Conservation (phyloP, 2,797 vertebrate genomes). For the Lacerta viridis region DNA sequence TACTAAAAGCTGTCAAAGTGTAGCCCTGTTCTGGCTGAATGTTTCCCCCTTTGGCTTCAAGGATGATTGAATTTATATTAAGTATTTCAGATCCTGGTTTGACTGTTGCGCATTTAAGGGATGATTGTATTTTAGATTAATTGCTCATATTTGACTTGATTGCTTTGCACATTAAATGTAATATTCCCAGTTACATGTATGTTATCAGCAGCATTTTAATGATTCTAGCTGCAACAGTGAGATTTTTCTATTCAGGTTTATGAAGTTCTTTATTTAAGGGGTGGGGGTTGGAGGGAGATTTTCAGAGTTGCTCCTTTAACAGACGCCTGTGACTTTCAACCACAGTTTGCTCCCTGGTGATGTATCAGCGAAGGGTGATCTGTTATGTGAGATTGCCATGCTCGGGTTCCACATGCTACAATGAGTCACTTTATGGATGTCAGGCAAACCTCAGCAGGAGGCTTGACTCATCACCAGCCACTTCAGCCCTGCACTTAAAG, state of each 20-base stretch:
- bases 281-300: slow-evolving; percentile 51
- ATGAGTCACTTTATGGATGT: slow-evolving; percentile 54
- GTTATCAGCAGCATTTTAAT: neutral
- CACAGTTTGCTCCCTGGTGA: slow-evolving; percentile 37
- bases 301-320: neutral
- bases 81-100: neutral
- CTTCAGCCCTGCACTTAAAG: slow-evolving; percentile 57
- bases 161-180: neutral
- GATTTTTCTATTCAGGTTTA: neutral
- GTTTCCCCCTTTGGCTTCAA: neutral
- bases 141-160: neutral
- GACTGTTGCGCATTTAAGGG: neutral
- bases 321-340: slow-evolving; percentile 23
- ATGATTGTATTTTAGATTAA: slow-evolving; percentile 19
- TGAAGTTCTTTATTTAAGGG: neutral
- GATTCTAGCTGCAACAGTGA: neutral
- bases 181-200: neutral
- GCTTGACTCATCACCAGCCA: slow-evolving; percentile 46
- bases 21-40: neutral
- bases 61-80: slow-evolving; percentile 17
- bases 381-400: slow-evolving; percentile 57
- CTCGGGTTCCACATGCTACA: slow-evolving; percentile 55
- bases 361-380: slow-evolving; percentile 41
- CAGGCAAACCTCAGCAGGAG: slow-evolving; percentile 32
- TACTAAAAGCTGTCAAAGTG: neutral